A percentile compares a stretch with the other conserved stretches of the same genome.
Conservation (phyloP, 2,888 invertebrate species). For the Philonicus albiceps region DNA sequence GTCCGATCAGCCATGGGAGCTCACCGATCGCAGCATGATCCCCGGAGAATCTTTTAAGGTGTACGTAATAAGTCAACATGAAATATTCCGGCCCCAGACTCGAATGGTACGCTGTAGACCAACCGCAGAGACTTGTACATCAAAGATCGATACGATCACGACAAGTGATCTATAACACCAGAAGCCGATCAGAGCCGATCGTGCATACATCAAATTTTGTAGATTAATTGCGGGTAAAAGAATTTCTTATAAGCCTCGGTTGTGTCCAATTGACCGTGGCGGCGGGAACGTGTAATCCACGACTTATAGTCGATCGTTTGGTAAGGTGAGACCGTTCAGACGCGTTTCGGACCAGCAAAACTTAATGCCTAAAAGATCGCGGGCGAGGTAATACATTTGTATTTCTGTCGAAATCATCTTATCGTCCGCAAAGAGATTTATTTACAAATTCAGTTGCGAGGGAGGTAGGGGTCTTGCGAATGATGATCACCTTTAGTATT, state of each 20-base stretch:
- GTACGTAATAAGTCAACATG: slow-evolving; percentile 38
- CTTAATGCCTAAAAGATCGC: slow-evolving; percentile 17
- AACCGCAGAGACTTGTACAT: slow-evolving; percentile 30
- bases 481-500: background rate
- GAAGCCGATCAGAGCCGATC: slow-evolving; percentile 40
- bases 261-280: slow-evolving; percentile 26
- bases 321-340: background rate
- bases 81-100: slow-evolving; percentile 2
- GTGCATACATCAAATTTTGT: slow-evolving; percentile 16
- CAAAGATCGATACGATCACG: slow-evolving; percentile 43
- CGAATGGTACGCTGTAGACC: background rate
- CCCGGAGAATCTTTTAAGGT: slow-evolving; percentile 11
- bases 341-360: background rate
- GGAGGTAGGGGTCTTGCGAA: background rate
- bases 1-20: slow-evolving; percentile 36
- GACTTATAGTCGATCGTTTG: slow-evolving; percentile 36
- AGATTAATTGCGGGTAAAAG: slow-evolving; percentile 33
- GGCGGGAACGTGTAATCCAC: slow-evolving; percentile 12
- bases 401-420: slow-evolving; percentile 43
- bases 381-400: slow-evolving; percentile 35
- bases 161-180: slow-evolving; percentile 45
- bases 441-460: slow-evolving; percentile 6
- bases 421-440: slow-evolving; percentile 39
- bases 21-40: slow-evolving; percentile 35
- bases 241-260: slow-evolving; percentile 24